Evolutionary conservation across 1,140 invertebrate genomes (phyloP), one percentile per base, ranked within the genome.

Genomic region (Cylas formicarius): DNA sequence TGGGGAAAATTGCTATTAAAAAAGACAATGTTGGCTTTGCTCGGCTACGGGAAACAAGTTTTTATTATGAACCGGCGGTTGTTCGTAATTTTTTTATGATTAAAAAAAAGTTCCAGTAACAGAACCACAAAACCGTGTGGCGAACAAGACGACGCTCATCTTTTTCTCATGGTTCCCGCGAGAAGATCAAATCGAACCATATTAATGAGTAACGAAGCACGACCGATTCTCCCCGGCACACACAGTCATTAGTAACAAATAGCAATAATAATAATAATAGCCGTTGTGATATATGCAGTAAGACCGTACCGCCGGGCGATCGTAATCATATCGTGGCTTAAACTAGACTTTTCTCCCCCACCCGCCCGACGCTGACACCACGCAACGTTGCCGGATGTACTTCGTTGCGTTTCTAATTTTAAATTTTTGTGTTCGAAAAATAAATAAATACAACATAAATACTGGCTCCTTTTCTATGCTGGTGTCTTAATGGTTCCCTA

Each of bases 211-310:
- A 63, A 62, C 56, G 61, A 63, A 61, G 61, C 61, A 63, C 61
- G 61, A 63, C 57, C 54, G 58, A 62, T 58, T 62, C n/a, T n/a
- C n/a, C n/a, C 60, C 58, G 56, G 56, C 61, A 63, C 60, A 63
- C 58, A 63, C 60, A 62, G 62, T 63, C 61, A 63, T 63, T 63
- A 62, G 60, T 63, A 63, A 63, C 60, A 63, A 62, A 63, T 63
- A 63, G 61, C 60, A 63, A 63, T 61, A 63, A 63, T 58, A 63
- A 63, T 61, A 63, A 63, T 63, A 63, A 63, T 61, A 58, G 55
- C 48, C 43, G 47, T 55, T 61, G 61, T 63, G 61, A 63, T 63
- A 63, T 63, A 63, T 63, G 61, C 52, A n/a, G n/a, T n/a, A n/a
- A n/a, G n/a, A n/a, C n/a, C n/a, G n/a, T n/a, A n/a, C 56, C 57